phyloP scores from a whole-genome alignment of 2,113 vertebrate genomes.

The Dipodomys spectabilis region DNA sequence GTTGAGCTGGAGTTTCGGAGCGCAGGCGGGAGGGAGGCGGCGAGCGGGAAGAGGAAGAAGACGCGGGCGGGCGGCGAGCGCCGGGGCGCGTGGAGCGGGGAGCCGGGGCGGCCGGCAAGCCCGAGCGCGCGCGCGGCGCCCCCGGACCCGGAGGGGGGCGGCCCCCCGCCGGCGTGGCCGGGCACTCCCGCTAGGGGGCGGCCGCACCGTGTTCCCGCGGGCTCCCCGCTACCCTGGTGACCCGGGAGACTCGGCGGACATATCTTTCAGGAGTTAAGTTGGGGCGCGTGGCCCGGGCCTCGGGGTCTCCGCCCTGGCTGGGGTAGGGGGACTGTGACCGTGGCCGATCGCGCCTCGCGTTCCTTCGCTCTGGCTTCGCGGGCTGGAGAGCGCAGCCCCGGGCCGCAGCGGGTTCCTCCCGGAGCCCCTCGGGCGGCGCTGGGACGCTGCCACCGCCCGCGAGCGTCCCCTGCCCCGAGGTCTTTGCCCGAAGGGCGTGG shows the following conservation, averaged over 20 bases:
- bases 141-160: constrained; percentile 18
- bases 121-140: not conserved
- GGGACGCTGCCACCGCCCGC: not conserved
- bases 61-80: constrained; percentile 64
- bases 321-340: not conserved
- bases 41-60: constrained; percentile 81
- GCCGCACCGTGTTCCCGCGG: not conserved
- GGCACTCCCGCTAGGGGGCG: constrained; percentile 71
- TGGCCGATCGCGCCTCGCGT: not conserved
- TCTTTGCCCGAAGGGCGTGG: constrained; percentile 64
- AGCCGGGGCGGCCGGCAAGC: not conserved
- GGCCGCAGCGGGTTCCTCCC: too few relatives aligned
- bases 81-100: not conserved
- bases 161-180: not conserved
- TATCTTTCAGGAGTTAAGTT: constrained; percentile 1
- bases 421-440: rapidly evolving
- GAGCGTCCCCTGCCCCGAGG: constrained; percentile 11
- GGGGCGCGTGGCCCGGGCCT: not conserved
- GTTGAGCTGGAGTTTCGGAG: constrained; percentile 80
- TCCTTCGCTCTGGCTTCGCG: not conserved
- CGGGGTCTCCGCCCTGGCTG: not conserved
- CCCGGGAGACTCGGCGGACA: not conserved
- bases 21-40: constrained; percentile 80
- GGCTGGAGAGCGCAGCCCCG: rapidly evolving
- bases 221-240: not conserved